phyloP scores from a whole-genome alignment of 2,888 invertebrate species.

The Creontiades dilutus region DNA sequence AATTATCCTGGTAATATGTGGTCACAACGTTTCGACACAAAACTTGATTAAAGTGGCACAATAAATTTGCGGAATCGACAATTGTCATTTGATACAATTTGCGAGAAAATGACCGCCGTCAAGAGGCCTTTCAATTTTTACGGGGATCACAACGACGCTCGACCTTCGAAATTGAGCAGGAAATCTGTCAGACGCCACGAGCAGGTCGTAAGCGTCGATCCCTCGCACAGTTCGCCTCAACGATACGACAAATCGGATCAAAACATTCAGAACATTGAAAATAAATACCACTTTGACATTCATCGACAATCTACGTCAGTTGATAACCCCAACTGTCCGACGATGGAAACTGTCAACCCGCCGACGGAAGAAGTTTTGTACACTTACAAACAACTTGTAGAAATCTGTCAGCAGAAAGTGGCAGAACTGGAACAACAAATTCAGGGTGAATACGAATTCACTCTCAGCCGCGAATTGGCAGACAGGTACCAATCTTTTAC shows the following conservation, averaged over 20 bases:
- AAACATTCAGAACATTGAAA: no score
- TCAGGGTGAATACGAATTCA: background rate
- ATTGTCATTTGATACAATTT: no score
- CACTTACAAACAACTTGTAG: background rate
- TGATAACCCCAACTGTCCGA: background rate
- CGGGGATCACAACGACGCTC: background rate
- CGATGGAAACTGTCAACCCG: background rate
- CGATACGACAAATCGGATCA: no score
- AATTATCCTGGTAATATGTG: no score
- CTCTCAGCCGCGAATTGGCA: background rate
- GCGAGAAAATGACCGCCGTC: background rate
- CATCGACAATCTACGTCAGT: background rate
- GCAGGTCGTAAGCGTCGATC: no score
- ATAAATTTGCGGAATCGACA: no score
- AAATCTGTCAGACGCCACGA: background rate
- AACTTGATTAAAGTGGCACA: no score
- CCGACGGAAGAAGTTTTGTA: background rate
- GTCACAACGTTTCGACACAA: no score
- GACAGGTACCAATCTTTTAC: constrained; percentile 2
- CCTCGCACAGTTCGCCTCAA: no score
- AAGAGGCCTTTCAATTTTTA: background rate
- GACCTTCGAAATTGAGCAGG: background rate
- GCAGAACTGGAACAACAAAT: constrained; percentile 33
- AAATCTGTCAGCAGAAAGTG: background rate
- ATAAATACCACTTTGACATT: background rate